Percentiles rank a stretch among this genome's conserved stretches.
These are phyloP conservation scores for Camponotus fellah DNA, from an alignment of 2,888 invertebrate species.

Conservation along the genomic window DNA sequence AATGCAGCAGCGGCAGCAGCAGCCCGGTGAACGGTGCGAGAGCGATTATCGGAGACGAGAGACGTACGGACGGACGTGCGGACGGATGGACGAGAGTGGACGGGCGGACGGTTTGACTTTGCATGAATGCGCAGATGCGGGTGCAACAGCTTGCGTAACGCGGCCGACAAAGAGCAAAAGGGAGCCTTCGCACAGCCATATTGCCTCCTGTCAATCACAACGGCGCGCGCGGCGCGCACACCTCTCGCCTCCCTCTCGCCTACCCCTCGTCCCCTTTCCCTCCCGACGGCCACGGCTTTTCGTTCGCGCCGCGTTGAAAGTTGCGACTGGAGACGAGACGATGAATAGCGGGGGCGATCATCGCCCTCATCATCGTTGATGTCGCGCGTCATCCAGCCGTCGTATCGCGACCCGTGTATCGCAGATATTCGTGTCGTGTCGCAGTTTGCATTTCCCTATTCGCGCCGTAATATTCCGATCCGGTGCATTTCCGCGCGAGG, in stretches of 20 bases:
- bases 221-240: constrained; percentile 75
- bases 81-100: constrained; percentile 77
- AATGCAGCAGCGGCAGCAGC: constrained; percentile 65
- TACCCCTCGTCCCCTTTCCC: background rate
- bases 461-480: background rate
- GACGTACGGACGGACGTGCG: constrained; percentile 70
- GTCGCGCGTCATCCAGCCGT: too few relatives aligned
- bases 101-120: constrained; percentile 82
- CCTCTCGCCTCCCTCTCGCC: constrained; percentile 26
- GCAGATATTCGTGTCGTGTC: background rate
- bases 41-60: constrained; percentile 83
- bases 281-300: background rate
- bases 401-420: too few relatives aligned
- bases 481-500: background rate
- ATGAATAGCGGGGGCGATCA: background rate
- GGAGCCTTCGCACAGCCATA: constrained; percentile 83
- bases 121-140: constrained; percentile 86
- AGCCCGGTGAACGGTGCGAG: constrained; percentile 70
- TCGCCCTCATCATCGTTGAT: background rate
- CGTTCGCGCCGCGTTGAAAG: constrained; percentile 14
- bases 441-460: constrained; percentile 45
- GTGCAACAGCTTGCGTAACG: constrained; percentile 86
- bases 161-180: constrained; percentile 83
- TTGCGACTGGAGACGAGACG: constrained; percentile 41
- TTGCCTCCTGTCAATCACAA: constrained; percentile 86